phyloP scores from a whole-genome alignment of 2,888 invertebrate species.

The Xylota segnis region DNA sequence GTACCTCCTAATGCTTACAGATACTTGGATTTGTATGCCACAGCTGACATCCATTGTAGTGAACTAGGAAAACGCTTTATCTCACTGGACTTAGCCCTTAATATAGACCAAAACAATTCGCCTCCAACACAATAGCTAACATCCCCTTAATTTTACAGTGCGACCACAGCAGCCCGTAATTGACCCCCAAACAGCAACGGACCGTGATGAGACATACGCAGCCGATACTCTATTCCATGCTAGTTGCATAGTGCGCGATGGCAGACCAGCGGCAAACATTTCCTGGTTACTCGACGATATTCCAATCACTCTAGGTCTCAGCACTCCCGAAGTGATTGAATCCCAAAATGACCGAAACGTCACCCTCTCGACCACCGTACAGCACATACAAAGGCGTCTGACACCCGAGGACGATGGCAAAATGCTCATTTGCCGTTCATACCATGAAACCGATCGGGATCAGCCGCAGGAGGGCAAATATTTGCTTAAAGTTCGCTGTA shows the following conservation, averaged over 20 bases:
- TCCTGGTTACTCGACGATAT: conserved; percentile 90
- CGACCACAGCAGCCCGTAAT: conserved; percentile 83
- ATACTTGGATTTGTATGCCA: no score
- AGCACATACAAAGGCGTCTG: conserved; percentile 88
- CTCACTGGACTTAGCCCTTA: no score
- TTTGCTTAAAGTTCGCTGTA: conserved; percentile 87
- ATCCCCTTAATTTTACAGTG: conserved; percentile 77
- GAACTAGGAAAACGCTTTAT: no score
- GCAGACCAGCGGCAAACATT: conserved; percentile 91
- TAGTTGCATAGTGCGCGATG: conserved; percentile 88
- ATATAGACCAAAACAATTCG: no score
- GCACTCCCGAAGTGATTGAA: conserved; percentile 84
- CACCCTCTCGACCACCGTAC: conserved; percentile 87
- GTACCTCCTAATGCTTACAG: no score
- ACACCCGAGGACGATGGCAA: conserved; percentile 88
- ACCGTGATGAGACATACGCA: conserved; percentile 81
- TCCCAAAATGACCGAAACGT: conserved; percentile 85
- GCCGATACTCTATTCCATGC: conserved; percentile 88
- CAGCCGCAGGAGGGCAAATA: conserved; percentile 81
- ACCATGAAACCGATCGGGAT: conserved; percentile 85
- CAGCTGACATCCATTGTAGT: no score
- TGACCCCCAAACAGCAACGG: conserved; percentile 79
- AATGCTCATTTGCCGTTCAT: conserved; percentile 88
- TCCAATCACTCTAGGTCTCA: conserved; percentile 86
- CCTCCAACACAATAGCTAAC: no score